These are phyloP conservation scores for Aelia acuminata DNA, from an alignment of 2,888 invertebrate genomes.

Conservation along the genomic window DNA sequence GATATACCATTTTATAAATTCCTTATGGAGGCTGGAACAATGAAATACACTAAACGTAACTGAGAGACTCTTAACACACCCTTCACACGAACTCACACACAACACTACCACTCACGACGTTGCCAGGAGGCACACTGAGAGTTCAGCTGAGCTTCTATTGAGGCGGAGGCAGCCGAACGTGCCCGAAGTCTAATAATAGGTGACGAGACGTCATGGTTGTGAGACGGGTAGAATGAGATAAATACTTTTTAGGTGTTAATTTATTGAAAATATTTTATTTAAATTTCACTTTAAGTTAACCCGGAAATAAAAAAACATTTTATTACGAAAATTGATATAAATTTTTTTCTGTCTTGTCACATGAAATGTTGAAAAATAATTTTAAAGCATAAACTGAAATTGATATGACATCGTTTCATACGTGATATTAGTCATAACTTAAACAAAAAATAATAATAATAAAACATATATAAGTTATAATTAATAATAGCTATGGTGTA, in stretches of 20 bases:
- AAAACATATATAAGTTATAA: neutral
- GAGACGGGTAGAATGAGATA: neutral
- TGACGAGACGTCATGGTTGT: slow-evolving; percentile 29
- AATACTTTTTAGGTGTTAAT: neutral
- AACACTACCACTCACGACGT: neutral
- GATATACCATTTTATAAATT: neutral
- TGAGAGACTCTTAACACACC: neutral
- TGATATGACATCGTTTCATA: neutral
- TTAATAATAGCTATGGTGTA: neutral
- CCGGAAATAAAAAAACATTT: neutral
- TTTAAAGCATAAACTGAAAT: neutral
- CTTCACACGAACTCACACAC: neutral
- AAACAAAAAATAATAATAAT: neutral
- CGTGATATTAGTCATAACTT: too few species aligned
- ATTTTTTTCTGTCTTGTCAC: neutral
- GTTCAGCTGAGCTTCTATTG: slow-evolving; percentile 44
- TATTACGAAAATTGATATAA: neutral
- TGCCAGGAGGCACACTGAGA: slow-evolving; percentile 27
- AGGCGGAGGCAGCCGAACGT: slow-evolving; percentile 15
- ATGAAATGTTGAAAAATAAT: neutral
- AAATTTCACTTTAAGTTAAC: neutral
- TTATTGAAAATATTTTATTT: neutral
- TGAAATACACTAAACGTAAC: neutral
- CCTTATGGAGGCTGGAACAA: neutral
- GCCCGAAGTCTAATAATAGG: slow-evolving; percentile 42